Evolutionary conservation across 2,113 vertebrate species (phyloP).

Genomic region (Thamnaconus septentrionalis): DNA sequence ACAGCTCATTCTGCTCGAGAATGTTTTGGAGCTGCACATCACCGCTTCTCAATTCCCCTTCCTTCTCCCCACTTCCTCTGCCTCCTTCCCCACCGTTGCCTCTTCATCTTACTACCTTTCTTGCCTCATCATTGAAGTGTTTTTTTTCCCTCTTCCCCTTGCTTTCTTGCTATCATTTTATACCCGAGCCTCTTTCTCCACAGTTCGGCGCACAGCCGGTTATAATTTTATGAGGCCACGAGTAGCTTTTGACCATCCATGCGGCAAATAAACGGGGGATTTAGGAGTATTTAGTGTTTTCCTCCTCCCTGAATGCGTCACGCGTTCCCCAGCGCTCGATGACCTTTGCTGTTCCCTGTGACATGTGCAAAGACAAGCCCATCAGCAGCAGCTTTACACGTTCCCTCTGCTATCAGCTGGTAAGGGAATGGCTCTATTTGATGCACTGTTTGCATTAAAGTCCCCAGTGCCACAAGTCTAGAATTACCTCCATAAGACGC

Average conservation of each 20-base stretch:
- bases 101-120: constrained; percentile 44
- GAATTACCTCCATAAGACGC: no score
- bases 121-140: constrained; percentile 47
- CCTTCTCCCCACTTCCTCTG: constrained; percentile 41
- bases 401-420: constrained; percentile 45
- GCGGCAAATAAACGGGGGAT: constrained; percentile 97
- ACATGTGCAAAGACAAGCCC: constrained; percentile 62
- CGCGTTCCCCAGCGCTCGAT: constrained; percentile 81
- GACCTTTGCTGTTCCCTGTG: constrained; percentile 74
- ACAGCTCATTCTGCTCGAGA: constrained; percentile 98
- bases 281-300: constrained; percentile 98
- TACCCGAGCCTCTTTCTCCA: constrained; percentile 71
- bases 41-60: constrained; percentile 87
- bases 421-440: constrained; percentile 31
- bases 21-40: constrained; percentile 96
- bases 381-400: constrained; percentile 59
- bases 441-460: constrained; percentile 51
- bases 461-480: constrained; percentile 19
- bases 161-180: constrained; percentile 33
- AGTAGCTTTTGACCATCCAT: constrained; percentile 98
- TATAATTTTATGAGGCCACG: constrained; percentile 99
- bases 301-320: constrained; percentile 89
- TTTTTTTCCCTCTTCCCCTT: constrained; percentile 26
- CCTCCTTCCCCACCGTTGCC: constrained; percentile 36
- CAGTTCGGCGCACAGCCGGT: constrained; percentile 88